Percentiles rank a stretch among this genome's conserved stretches.
These are phyloP conservation scores for Helicoverpa zea DNA, from an alignment of 1,140 invertebrate species.

Conservation along the genomic window DNA sequence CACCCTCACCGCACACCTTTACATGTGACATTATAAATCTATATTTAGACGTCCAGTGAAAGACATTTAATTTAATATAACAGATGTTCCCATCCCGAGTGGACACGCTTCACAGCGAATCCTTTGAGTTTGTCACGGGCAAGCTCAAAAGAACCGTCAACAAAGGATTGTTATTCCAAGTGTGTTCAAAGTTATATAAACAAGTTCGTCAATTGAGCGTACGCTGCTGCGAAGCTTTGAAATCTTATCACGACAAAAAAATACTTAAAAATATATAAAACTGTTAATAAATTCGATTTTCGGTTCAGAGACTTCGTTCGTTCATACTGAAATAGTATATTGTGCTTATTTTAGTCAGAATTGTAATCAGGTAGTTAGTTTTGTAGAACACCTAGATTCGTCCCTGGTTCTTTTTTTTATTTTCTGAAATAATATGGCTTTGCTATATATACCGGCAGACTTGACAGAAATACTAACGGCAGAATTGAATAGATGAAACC, in stretches of 20 bases:
- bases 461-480: too few relatives aligned
- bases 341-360: too few relatives aligned
- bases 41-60: slow-evolving; percentile 55
- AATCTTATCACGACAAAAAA: slow-evolving; percentile 37
- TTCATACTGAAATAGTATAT: too few relatives aligned
- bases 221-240: slow-evolving; percentile 47
- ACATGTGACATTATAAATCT: slow-evolving; percentile 51
- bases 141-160: slow-evolving; percentile 77
- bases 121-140: slow-evolving; percentile 76
- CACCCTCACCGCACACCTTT: slow-evolving; percentile 31
- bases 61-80: slow-evolving; percentile 70
- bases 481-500: too few relatives aligned
- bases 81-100: slow-evolving; percentile 71
- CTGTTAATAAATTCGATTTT: background rate
- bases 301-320: too few relatives aligned
- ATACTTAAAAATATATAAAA: background rate
- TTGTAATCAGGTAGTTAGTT: too few relatives aligned
- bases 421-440: too few relatives aligned
- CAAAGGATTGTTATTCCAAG: slow-evolving; percentile 81
- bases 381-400: too few relatives aligned
- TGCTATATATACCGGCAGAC: too few relatives aligned
- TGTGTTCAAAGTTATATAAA: slow-evolving; percentile 76
- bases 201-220: slow-evolving; percentile 75
- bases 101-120: slow-evolving; percentile 70
- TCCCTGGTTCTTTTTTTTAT: too few relatives aligned